These are phyloP conservation scores for Penaeus monodon DNA, from an alignment of 2,888 invertebrate species.

Conservation along the genomic window DNA sequence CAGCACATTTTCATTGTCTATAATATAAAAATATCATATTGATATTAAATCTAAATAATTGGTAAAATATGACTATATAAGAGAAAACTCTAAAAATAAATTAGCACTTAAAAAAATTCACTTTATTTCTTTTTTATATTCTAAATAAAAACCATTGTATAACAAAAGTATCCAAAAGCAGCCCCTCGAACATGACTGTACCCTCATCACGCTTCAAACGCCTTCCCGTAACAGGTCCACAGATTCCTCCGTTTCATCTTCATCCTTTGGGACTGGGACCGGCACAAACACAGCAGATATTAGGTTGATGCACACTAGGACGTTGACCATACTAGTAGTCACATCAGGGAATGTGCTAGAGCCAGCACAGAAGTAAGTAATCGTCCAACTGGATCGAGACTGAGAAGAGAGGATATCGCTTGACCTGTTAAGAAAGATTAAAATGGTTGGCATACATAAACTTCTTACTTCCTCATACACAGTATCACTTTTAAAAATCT, in stretches of 20 bases:
- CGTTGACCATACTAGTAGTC: conserved; percentile 40
- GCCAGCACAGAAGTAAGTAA: conserved; percentile 52
- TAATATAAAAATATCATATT: no score
- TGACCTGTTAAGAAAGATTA: conserved; percentile 32
- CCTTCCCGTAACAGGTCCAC: conserved; percentile 41
- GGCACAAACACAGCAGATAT: conserved; percentile 53
- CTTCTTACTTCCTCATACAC: no score
- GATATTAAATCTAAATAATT: no score
- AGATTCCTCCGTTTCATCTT: conserved; percentile 35
- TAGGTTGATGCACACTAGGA: conserved; percentile 44
- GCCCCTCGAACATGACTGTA: no score
- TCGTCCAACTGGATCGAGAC: conserved; percentile 40
- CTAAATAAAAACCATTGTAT: no score
- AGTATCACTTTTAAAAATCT: no score
- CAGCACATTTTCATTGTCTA: no score
- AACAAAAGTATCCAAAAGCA: no score
- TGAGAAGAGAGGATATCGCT: conserved; percentile 34
- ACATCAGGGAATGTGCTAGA: conserved; percentile 46
- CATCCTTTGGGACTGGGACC: neutral
- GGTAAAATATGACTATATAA: no score
- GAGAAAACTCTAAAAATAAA: no score
- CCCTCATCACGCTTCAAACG: neutral
- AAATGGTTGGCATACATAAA: neutral
- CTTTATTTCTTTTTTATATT: no score
- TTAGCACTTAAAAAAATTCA: no score